phyloP scores from a whole-genome alignment of 2,113 vertebrate species.

The Zonotrichia leucophrys region DNA sequence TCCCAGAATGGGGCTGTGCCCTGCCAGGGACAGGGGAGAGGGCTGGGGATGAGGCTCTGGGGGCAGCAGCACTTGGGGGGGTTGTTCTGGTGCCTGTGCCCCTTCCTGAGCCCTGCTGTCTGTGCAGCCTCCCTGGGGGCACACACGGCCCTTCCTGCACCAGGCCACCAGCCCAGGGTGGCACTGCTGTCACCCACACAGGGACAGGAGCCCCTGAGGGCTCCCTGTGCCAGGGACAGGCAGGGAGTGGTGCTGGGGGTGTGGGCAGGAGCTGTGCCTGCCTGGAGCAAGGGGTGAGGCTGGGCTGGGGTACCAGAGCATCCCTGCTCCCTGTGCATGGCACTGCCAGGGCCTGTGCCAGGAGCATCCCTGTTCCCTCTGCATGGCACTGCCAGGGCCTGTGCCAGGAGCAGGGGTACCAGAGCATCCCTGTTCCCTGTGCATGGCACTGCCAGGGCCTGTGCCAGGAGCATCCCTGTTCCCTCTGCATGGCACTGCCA shows the following conservation, averaged over 20 bases:
- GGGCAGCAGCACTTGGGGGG: fast-evolving
- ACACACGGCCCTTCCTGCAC: fast-evolving
- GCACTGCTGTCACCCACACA: background rate
- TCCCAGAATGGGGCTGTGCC: background rate
- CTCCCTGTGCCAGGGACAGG: background rate
- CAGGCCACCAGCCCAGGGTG: background rate
- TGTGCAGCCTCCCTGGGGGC: background rate
- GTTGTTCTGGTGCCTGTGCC: background rate
- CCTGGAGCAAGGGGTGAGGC: background rate
- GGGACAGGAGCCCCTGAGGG: background rate
- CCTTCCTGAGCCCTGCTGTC: background rate
- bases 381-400: fast-evolving
- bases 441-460: fast-evolving
- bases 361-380: background rate
- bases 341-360: fast-evolving
- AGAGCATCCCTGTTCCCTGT: background rate
- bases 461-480: background rate
- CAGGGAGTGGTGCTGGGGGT: background rate
- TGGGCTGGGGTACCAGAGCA: too few relatives aligned
- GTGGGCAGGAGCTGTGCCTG: background rate
- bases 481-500: fast-evolving
- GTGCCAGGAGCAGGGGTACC: too few relatives aligned
- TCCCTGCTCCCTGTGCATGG: background rate
- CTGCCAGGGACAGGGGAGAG: background rate
- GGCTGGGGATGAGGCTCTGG: background rate